A percentile compares a stretch with the other conserved stretches of the same genome.
Conservation (phyloP, 2,888 invertebrate genomes). For the Antheraea yamamai region DNA sequence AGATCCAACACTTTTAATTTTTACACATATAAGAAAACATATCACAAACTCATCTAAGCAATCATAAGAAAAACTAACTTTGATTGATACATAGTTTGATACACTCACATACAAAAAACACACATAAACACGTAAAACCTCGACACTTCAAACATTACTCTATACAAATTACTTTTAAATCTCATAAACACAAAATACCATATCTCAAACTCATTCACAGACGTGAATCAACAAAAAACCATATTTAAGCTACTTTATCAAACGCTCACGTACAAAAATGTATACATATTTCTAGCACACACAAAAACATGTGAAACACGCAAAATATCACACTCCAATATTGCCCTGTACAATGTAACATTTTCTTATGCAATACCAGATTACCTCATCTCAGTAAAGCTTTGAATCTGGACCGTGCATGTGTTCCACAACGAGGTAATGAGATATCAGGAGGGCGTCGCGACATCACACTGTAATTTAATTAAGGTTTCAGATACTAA, state of each 20-base stretch:
- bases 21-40: too few relatives aligned
- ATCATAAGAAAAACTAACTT: too few relatives aligned
- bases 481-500: conserved; percentile 10
- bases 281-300: not conserved
- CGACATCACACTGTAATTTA: conserved; percentile 11
- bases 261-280: not conserved
- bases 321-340: conserved; percentile 1
- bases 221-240: not conserved
- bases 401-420: conserved; percentile 10
- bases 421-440: conserved; percentile 6
- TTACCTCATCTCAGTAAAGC: conserved; percentile 9
- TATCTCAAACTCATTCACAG: not conserved
- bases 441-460: conserved; percentile 10
- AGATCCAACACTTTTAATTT: too few relatives aligned
- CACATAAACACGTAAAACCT: not conserved
- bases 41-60: too few relatives aligned
- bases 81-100: too few relatives aligned
- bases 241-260: too few relatives aligned
- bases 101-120: not conserved
- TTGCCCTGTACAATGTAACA: not conserved
- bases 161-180: not conserved
- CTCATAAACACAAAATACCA: too few relatives aligned
- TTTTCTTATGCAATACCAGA: not conserved
- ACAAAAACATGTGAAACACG: not conserved
- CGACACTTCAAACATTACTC: not conserved